A percentile compares a stretch with the other conserved stretches of the same genome.
Evolutionary conservation across 2,797 vertebrate genomes (phyloP).

Genomic region (Periparus ater): DNA sequence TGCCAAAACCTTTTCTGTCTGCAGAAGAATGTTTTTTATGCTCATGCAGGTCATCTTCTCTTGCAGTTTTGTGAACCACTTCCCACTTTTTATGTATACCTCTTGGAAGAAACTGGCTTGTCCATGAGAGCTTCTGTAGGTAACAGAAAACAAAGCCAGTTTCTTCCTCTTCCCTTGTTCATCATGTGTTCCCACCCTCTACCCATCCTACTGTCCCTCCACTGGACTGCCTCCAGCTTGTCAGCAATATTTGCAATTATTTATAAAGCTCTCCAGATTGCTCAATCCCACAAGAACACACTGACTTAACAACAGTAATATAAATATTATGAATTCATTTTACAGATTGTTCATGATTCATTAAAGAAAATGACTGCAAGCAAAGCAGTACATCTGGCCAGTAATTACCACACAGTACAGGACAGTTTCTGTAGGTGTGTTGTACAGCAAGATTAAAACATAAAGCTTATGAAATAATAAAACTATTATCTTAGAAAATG

Average conservation of each 20-base stretch:
- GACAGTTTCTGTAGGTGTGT: background rate
- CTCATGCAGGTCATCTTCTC: background rate
- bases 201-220: background rate
- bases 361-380: background rate
- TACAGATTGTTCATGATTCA: background rate
- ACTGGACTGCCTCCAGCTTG: background rate
- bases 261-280: conserved; percentile 18
- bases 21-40: background rate
- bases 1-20: background rate
- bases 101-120: background rate
- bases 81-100: background rate
- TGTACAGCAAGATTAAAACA: background rate
- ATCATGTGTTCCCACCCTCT: background rate
- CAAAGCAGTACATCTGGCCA: background rate
- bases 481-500: background rate
- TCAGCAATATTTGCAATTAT: background rate
- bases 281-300: background rate
- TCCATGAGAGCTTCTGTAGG: background rate
- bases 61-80: background rate
- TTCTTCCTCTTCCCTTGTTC: background rate
- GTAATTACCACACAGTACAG: background rate
- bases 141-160: background rate
- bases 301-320: conserved; percentile 6
- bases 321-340: conserved; percentile 28
- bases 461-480: background rate